Conservation (phyloP, 1,140 invertebrate genomes). For the Tribolium castaneum region DNA sequence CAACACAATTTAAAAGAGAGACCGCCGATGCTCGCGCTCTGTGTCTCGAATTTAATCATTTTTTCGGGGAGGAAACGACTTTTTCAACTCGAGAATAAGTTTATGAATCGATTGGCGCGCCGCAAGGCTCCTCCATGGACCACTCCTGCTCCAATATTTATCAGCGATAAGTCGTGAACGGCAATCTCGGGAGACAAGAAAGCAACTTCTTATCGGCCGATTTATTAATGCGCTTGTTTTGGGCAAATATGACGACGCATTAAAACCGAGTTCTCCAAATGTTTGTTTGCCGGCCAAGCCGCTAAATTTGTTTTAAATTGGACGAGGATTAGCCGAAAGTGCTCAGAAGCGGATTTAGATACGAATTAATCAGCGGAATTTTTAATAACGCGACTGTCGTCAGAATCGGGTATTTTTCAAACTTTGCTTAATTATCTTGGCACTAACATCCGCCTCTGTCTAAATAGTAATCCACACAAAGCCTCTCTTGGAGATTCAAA, state of each 20-base stretch:
- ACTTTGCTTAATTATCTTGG: neutral
- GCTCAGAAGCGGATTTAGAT: neutral
- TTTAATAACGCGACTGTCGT: neutral
- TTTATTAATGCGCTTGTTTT: neutral
- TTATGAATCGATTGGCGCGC: too few species aligned
- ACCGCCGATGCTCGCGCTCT: neutral
- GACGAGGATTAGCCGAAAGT: constrained; percentile 2
- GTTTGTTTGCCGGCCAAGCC: constrained; percentile 1
- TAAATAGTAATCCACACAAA: constrained; percentile 27
- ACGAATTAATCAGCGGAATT: constrained; percentile 2
- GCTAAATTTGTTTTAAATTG: constrained; percentile 16
- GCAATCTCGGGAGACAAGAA: neutral
- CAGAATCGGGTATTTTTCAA: neutral
- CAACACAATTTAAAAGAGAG: constrained; percentile 14
- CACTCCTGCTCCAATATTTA: neutral
- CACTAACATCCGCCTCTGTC: neutral
- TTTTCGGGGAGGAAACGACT: neutral
- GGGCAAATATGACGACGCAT: neutral
- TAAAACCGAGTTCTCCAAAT: neutral
- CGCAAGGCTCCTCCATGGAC: neutral
- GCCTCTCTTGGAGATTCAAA: constrained; percentile 23
- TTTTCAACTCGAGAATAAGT: constrained; percentile 15
- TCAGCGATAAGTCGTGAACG: too few species aligned
- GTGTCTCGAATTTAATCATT: constrained; percentile 13
- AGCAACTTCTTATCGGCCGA: neutral